Evolutionary conservation across 2,888 invertebrate species (phyloP), one percentile per base, ranked within the genome.

Genomic region (Nomada fabriciana): DNA sequence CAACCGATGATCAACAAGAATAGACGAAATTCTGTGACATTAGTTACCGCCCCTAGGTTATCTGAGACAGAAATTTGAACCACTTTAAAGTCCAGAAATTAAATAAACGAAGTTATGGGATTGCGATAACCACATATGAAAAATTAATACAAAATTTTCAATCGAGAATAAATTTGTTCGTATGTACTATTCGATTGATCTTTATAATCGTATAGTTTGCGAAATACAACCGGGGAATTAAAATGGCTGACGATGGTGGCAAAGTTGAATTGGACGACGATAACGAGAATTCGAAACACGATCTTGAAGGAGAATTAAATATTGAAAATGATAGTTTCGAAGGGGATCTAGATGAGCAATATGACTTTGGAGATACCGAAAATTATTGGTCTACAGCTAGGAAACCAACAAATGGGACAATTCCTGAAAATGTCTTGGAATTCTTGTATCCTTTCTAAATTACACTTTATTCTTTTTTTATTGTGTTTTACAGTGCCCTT

Each of bases 391-490:
- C 18, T 2, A 42, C 71, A 52, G 53, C 67, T 15, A 74, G 43
- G 23, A 60, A 65, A 55, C 42, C 77, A 2, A 1, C 67, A n/a
- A 3, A 82, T 23, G 67, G 78, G 7, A 78, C 67, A 13, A 29
- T 83, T 50, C 2, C 53, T 5, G 13, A 70, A 36, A 59, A 82
- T 50, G 36, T 83, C 25, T 74, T 83, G 43, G 67, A 74, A n/a
- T 64, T 83, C 57, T 83, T 71, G 83, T 83, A 83, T 82, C 82
- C 83, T 83, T 59, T 15, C 42, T 60, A 53, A 60, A 63, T 18
- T 47, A n/a, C 11, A 69, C n/a, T 42, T 23, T 42, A 25, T 15
- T 25, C 47, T 29, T 18, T 20, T 15, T 68, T 13, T 15, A 3
- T 25, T 23, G 7, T 20, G 18, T 52, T n/a, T 59, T 59, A 29